phyloP scores from a whole-genome alignment of 1,140 invertebrate species.

The Stenopsyche tienmushanensis region DNA sequence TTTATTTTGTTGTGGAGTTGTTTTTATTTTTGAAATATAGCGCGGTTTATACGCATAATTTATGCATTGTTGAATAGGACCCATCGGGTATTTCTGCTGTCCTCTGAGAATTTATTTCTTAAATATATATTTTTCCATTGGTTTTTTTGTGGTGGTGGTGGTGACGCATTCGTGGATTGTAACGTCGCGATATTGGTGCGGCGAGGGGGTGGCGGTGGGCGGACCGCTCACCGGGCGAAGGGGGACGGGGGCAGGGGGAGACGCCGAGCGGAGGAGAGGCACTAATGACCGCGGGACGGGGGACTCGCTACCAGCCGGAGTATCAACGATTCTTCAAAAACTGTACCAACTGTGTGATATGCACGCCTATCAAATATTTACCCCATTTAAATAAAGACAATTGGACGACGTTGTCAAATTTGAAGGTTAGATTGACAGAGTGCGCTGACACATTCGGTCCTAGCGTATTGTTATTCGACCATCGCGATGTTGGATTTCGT shows the following conservation, averaged over 20 bases:
- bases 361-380: too few relatives aligned
- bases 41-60: too few relatives aligned
- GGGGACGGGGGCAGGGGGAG: background rate
- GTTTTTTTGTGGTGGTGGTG: conserved; percentile 2
- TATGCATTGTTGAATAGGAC: background rate
- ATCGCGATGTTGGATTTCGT: too few relatives aligned
- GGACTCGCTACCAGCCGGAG: conserved; percentile 4
- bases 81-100: background rate
- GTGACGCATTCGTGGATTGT: conserved; percentile 35
- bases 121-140: conserved; percentile 18
- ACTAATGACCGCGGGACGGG: conserved; percentile 43
- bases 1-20: too few relatives aligned
- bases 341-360: too few relatives aligned
- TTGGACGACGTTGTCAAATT: too few relatives aligned
- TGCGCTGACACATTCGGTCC: too few relatives aligned
- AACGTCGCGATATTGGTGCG: conserved; percentile 12
- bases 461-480: too few relatives aligned
- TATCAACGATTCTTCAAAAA: background rate
- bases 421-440: too few relatives aligned
- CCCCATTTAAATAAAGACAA: too few relatives aligned
- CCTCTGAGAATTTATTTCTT: conserved; percentile 6
- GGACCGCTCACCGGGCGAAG: background rate
- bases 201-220: background rate
- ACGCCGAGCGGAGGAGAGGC: too few relatives aligned
- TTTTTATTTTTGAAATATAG: too few relatives aligned